phyloP scores from a whole-genome alignment of 1,140 invertebrate species.

The Hylyphantes graminicola region DNA sequence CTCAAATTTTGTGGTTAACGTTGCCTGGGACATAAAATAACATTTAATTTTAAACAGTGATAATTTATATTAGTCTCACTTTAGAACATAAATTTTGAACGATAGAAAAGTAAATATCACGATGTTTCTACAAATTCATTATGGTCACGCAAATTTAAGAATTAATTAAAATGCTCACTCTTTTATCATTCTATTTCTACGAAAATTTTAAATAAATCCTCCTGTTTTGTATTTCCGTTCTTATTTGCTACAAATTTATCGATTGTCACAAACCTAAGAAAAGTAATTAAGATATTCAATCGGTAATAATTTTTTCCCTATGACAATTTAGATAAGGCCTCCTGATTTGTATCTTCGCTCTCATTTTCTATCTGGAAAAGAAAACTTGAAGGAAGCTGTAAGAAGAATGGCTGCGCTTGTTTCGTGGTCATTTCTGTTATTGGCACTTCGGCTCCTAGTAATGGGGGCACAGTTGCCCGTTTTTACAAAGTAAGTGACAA shows the following conservation, averaged over 20 bases:
- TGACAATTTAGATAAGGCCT: conserved; percentile 11
- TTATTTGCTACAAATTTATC: neutral
- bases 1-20: too few species aligned
- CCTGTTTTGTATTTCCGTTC: neutral
- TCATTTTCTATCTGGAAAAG: conserved; percentile 65
- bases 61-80: too few species aligned
- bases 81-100: too few species aligned
- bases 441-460: conserved; percentile 86
- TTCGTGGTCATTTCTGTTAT: conserved; percentile 81
- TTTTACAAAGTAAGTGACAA: conserved; percentile 81
- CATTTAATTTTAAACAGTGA: too few species aligned
- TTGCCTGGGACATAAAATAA: too few species aligned
- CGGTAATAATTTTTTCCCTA: neutral
- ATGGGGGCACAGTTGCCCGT: conserved; percentile 96
- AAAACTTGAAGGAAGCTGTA: conserved; percentile 80
- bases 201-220: too few species aligned
- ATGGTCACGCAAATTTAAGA: too few species aligned
- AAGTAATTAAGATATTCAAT: neutral
- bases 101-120: too few species aligned
- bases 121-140: too few species aligned
- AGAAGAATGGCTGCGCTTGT: conserved; percentile 81
- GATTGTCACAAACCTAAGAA: neutral
- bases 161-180: too few species aligned
- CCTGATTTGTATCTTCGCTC: neutral
- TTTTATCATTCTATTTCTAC: too few species aligned